Evolutionary conservation across 1,140 invertebrate species (phyloP), one percentile per base, ranked within the genome.

Genomic region (Brachionus manjavacas): DNA sequence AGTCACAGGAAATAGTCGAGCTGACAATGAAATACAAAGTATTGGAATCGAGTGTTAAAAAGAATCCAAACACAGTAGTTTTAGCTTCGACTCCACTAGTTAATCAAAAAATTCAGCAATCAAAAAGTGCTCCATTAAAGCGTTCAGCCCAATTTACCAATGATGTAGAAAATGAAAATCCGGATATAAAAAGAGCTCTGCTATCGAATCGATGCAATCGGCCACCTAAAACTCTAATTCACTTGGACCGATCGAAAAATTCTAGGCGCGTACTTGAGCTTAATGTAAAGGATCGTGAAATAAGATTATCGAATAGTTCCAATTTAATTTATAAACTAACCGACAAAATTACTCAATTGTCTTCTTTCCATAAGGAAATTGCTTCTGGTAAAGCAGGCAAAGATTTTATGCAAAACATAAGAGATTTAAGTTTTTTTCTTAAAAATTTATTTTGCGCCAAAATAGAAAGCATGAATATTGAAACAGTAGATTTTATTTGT

Each of bases 21-120:
- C 20, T 81, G 16, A 64, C 79, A 25, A 81, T 64, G 52, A 81
- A 81, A 64, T 81, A 81, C 25, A 81, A 81, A 25, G 52, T 64
- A 14, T 68, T 81, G 23, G 52, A 81, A 64, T 81, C 79, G 25
- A 68, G 35, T 23, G 52, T 81, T 16, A 60, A 23, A 35, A 81
- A 68, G 25, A 68, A 68, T 46, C 31, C 79, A 14, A 80, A 64
- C 8, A 80, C 28, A 55, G 31, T 49, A 9, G 31, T 46, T 25
- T 64, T 68, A 20, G 20, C 79, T 6, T 68, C 79, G 41, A 49
- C 41, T 20, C 20, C 72, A 25, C 2, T 46, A 14, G 41, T 46
- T 12, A 76, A 76, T 49, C 72, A 76, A 76, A 76, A 76, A 76
- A 76, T 76, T 14, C 43, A 49, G 31, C 72, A 76, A n/a, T 43